phyloP scores from a whole-genome alignment of 2,113 vertebrate genomes.

The Potamarius usumacintae region DNA sequence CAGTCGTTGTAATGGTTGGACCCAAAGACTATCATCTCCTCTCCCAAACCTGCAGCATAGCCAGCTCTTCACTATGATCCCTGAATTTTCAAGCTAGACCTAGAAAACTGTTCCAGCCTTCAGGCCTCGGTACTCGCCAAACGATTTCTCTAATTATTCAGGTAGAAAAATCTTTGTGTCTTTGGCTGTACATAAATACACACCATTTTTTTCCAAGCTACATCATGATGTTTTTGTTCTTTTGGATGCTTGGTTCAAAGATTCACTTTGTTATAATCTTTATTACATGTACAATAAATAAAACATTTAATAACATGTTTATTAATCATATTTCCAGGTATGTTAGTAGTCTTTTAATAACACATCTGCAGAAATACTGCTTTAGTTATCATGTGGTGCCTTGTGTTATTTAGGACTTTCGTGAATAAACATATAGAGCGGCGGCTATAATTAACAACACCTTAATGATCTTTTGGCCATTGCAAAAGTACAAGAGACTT shows the following conservation, averaged over 20 bases:
- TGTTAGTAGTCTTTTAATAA: neutral
- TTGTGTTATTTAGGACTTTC: neutral
- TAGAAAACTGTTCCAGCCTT: neutral
- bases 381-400: neutral
- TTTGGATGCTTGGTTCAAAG: neutral
- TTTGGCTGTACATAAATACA: neutral
- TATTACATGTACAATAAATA: slow-evolving; percentile 26
- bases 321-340: neutral
- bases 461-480: too few species aligned
- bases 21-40: neutral
- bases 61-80: neutral
- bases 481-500: too few species aligned
- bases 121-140: neutral
- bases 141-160: neutral
- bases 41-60: neutral
- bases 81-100: neutral
- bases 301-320: neutral
- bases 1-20: neutral
- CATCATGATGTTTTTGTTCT: neutral
- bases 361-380: slow-evolving; percentile 35
- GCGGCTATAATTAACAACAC: too few species aligned
- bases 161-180: neutral
- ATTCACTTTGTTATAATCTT: neutral
- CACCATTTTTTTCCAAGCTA: neutral
- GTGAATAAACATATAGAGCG: neutral